Conservation (phyloP, 2,888 invertebrate genomes). For the Augochlorella aurata region DNA sequence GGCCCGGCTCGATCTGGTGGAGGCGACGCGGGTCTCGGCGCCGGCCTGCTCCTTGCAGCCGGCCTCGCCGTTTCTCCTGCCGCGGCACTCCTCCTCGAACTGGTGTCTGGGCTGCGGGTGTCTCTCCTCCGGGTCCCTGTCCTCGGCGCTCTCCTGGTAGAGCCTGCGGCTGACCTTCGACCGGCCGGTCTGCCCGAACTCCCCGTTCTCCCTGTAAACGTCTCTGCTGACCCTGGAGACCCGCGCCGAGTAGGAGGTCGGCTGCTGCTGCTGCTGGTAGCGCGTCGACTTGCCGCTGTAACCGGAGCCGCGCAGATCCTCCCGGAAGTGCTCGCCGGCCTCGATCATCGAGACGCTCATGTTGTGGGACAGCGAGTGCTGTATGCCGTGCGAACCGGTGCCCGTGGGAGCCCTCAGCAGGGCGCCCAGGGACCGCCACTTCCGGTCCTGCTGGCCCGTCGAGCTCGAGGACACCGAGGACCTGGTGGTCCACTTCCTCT, state of each 20-base stretch:
- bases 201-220: constrained; percentile 72
- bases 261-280: constrained; percentile 67
- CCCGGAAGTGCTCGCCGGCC: constrained; percentile 57
- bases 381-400: constrained; percentile 68
- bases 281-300: constrained; percentile 53
- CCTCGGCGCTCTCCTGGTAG: constrained; percentile 71
- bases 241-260: constrained; percentile 73
- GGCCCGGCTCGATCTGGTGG: constrained; percentile 78
- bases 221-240: constrained; percentile 69
- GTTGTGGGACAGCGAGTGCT: constrained; percentile 74
- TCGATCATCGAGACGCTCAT: constrained; percentile 78
- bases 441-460: constrained; percentile 79
- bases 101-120: constrained; percentile 54
- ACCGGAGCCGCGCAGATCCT: constrained; percentile 53
- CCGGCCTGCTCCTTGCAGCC: constrained; percentile 44
- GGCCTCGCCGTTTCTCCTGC: constrained; percentile 51
- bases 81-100: constrained; percentile 58
- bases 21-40: constrained; percentile 51
- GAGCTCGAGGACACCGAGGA: constrained; percentile 72
- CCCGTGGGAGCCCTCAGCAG: constrained; percentile 77
- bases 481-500: constrained; percentile 75
- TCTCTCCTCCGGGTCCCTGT: constrained; percentile 62
- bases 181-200: constrained; percentile 67
- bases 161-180: constrained; percentile 75
- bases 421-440: constrained; percentile 82